Percentiles rank a stretch among this genome's conserved stretches.
These are phyloP conservation scores for Salvelinus fontinalis DNA, from an alignment of 2,113 vertebrate species.

Conservation along the genomic window DNA sequence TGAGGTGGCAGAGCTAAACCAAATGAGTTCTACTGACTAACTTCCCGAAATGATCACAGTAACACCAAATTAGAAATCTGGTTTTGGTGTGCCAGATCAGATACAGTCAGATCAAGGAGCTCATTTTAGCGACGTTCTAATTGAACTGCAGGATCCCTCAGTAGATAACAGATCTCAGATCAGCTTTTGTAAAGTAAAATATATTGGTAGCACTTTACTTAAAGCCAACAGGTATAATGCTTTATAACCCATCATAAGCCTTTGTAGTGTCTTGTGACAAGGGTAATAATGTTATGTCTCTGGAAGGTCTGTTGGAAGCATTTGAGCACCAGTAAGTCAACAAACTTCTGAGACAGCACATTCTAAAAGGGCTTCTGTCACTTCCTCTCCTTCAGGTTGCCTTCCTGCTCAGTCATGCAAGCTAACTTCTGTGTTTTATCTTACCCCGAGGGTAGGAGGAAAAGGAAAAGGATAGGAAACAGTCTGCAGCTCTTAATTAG, in stretches of 20 bases:
- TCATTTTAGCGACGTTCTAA: neutral
- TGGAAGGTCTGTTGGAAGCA: neutral
- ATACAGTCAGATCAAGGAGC: neutral
- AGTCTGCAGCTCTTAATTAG: slow-evolving; percentile 39
- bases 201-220: no score
- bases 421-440: slow-evolving; percentile 38
- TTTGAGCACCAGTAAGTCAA: no score
- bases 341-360: neutral
- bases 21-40: neutral
- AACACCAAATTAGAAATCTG: neutral
- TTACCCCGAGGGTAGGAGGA: slow-evolving; percentile 4
- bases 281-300: neutral
- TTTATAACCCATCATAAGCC: no score
- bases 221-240: no score
- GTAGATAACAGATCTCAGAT: no score
- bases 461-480: slow-evolving; percentile 5
- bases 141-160: no score
- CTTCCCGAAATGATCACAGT: neutral
- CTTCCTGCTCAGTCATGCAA: slow-evolving; percentile 28
- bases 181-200: no score
- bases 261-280: neutral
- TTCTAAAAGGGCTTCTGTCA: slow-evolving; percentile 18
- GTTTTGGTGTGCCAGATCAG: neutral
- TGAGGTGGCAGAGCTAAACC: slow-evolving; percentile 25
- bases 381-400: slow-evolving; percentile 22